phyloP scores from a whole-genome alignment of 1,140 invertebrate species.

The Lasaia peninsularis region DNA sequence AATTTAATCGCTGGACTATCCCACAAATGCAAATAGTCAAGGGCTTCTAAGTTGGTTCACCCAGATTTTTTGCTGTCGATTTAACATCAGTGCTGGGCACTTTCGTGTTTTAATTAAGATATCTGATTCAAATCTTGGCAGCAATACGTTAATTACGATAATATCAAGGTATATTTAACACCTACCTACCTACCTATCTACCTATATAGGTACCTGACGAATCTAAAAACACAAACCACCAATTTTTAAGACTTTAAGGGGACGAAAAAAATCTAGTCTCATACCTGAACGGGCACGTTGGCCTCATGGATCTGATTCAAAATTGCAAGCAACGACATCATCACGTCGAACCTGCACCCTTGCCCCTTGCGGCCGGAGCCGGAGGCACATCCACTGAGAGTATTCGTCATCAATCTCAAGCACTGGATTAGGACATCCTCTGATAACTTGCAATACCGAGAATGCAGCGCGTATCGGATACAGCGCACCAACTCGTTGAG shows the following conservation, averaged over 20 bases:
- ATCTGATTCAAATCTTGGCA: no score
- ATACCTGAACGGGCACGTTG: slow-evolving; percentile 53
- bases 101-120: no score
- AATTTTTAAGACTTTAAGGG: neutral
- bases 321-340: slow-evolving; percentile 43
- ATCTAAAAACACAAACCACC: no score
- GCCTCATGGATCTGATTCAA: slow-evolving; percentile 34
- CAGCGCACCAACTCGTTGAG: slow-evolving; percentile 63
- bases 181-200: no score
- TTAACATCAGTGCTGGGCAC: no score
- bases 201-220: no score
- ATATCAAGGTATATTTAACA: no score
- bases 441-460: slow-evolving; percentile 49
- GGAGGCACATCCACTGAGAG: slow-evolving; percentile 39
- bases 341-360: slow-evolving; percentile 46
- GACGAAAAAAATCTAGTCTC: neutral
- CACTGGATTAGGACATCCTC: slow-evolving; percentile 43
- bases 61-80: no score
- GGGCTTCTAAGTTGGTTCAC: no score
- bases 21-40: no score
- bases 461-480: slow-evolving; percentile 46
- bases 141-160: no score
- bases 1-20: no score
- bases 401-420: slow-evolving; percentile 33
- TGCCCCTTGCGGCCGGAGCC: slow-evolving; percentile 54